Evolutionary conservation across 2,113 vertebrate species (phyloP).

Genomic region (Hippocampus mohnikei): DNA sequence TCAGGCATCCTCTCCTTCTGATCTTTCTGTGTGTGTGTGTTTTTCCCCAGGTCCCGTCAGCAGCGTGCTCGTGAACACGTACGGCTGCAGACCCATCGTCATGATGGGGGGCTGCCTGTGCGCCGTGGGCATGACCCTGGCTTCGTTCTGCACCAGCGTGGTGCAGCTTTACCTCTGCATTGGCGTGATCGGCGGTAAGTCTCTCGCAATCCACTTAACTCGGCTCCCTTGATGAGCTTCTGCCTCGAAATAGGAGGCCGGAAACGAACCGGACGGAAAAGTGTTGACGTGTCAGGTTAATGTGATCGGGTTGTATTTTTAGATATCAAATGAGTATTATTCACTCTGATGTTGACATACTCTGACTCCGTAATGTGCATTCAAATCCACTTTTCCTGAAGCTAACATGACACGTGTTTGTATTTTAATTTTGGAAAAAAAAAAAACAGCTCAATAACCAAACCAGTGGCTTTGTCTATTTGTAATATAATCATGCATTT

Average conservation of each 20-base stretch:
- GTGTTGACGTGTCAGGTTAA: neutral
- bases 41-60: slow-evolving; percentile 84
- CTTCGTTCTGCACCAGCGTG: slow-evolving; percentile 85
- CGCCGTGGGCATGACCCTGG: slow-evolving; percentile 83
- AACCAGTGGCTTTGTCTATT: no score
- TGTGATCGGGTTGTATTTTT: neutral
- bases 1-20: slow-evolving; percentile 26
- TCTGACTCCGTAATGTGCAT: no score
- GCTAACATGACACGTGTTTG: no score
- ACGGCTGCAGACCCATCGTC: slow-evolving; percentile 90
- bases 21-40: slow-evolving; percentile 11
- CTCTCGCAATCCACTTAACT: slow-evolving; percentile 14
- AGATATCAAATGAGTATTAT: neutral
- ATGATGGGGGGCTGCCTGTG: slow-evolving; percentile 85
- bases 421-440: no score
- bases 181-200: slow-evolving; percentile 89
- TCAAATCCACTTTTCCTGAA: no score
- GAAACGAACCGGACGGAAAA: slow-evolving; percentile 18
- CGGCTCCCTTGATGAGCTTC: slow-evolving; percentile 17
- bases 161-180: slow-evolving; percentile 87
- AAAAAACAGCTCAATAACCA: no score
- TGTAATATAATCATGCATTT: no score
- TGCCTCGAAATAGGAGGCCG: slow-evolving; percentile 2
- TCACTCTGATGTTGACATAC: no score
- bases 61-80: slow-evolving; percentile 92